phyloP scores from a whole-genome alignment of 37 sponge, comb jelly and placozoan genomes.

The Spongilla lacustris region DNA sequence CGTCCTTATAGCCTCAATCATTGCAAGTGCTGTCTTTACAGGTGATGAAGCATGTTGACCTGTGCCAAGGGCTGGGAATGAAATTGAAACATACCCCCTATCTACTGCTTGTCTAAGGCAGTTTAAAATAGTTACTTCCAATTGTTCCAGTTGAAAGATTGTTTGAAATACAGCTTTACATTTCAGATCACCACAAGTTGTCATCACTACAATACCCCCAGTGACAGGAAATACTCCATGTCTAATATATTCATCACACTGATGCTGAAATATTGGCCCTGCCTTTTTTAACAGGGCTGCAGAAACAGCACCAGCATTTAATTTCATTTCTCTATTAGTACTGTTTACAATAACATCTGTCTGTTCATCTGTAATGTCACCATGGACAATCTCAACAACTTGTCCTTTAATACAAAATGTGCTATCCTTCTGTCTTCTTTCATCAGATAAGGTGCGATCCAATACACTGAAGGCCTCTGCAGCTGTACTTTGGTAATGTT shows the following conservation, averaged over 20 bases:
- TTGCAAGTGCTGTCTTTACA: conserved; percentile 27
- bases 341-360: conserved; percentile 64
- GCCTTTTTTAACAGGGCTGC: conserved; percentile 60
- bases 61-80: conserved; percentile 70
- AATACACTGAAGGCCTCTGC: neutral
- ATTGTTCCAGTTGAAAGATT: neutral
- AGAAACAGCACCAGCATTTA: conserved; percentile 36
- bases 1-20: conserved; percentile 36
- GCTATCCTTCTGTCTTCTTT: neutral
- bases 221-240: neutral
- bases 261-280: conserved; percentile 42
- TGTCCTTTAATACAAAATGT: conserved; percentile 5
- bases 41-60: conserved; percentile 25
- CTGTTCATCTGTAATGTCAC: conserved; percentile 63
- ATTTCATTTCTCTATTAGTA: conserved; percentile 28
- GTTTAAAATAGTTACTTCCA: neutral
- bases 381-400: conserved; percentile 27
- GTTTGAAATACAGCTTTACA: conserved; percentile 57
- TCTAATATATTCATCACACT: conserved; percentile 16
- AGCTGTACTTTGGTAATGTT: neutral
- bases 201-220: conserved; percentile 42
- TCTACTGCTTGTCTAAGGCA: conserved; percentile 40
- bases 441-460: neutral
- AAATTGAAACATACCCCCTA: conserved; percentile 25
- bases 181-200: conserved; percentile 50